Base-by-base conservation (phyloP, 2,113 vertebrate genomes). In the Oryzias celebensis region DNA sequence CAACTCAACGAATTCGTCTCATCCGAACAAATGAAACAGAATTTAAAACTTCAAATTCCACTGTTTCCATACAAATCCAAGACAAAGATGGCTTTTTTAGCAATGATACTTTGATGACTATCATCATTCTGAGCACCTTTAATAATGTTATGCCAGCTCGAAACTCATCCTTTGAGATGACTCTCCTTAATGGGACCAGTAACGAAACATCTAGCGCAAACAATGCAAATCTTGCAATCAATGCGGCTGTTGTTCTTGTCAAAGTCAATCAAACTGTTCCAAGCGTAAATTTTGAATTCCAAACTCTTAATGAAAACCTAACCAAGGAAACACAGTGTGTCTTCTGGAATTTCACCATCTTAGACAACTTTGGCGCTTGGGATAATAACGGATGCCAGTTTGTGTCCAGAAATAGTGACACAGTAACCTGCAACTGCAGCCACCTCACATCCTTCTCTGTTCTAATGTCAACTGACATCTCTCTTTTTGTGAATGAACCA, bases 361-460 rank as follows among this genome's bases (percentile, higher is more conserved):
- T 90, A 42, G 60, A 76, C 24, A 2, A 52, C 0, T 28, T 43
- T 0, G 82, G 78, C 0, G 75, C 51, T 0, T 95, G 95, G 95
- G 93, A 94, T 7, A 23, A 79, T 0, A 4, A 59, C 0, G 85
- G 78, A 0, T 96, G 95, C 61, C 0, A 2, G 0, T 60, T 80
- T 0, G 13, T 61, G 0, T 87, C 88, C 0, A 52, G 18, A 1
- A 3, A 0, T 15, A 50, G 53, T 14, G 15, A 75, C n/a, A 52
- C 0, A 0, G 87, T 90, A 16, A 85, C 69, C 14, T 97, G 95
- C n/a, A 23, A 1, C n/a, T 96, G 95, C 58, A 73, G 62, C 31
- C 90, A 91, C 45, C 85, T 94, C 52, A 95, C 94, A 4, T 93
- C 95, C 1, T 96, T 97, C 81, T 95, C 95, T 44, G 88, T 96